Evolutionary conservation across 2,888 invertebrate genomes (phyloP), one percentile per base, ranked within the genome.

Genomic region (Tiliacea aurago): DNA sequence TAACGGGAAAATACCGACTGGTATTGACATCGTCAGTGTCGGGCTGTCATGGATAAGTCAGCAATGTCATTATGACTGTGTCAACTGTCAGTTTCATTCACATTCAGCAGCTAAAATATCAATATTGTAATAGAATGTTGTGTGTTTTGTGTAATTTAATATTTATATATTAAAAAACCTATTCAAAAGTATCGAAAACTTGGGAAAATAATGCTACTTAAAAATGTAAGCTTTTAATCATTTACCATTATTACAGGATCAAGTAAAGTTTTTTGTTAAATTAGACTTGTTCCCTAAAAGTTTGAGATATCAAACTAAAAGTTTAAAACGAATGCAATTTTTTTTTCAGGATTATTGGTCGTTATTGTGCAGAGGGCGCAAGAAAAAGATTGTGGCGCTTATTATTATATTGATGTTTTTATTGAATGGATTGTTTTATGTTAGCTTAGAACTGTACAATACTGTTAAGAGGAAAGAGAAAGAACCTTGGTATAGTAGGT

Each of bases 381-480:
- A 94, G 86, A 96, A 95, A 90, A 95, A 93, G 87, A 91, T 95
- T 73, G 83, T 91, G 49, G 88, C 91, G 56, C 89, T 96, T 75
- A 75, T 91, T 79, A 81, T 95, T 13, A 86, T 95, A 81, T 87
- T 96, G 65, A 79, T 95, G 81, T 87, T 94, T 86, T 89, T 96
- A 77, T 83, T 95, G 65, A 94, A 96, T 90, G 94, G 95, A 53
- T 92, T 95, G 91, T 87, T 95, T 70, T 96, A 94, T 90, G 92
- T 95, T 23, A 94, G 95, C 79, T 85, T 95, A 78, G 93, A 95
- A 87, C 86, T 96, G 23, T 94, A 94, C 77, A 93, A 93, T 85
- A 91, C 91, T 73, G 85, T 95, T 20, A 94, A 86, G 82, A 91
- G 84, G 73, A 92, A 90, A 81, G 89, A 91, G 63, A 93, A 91